Percentiles rank a stretch among this genome's conserved stretches.
These are phyloP conservation scores for Rhyacichthys aspro DNA, from an alignment of 2,797 vertebrate species.

Conservation along the genomic window DNA sequence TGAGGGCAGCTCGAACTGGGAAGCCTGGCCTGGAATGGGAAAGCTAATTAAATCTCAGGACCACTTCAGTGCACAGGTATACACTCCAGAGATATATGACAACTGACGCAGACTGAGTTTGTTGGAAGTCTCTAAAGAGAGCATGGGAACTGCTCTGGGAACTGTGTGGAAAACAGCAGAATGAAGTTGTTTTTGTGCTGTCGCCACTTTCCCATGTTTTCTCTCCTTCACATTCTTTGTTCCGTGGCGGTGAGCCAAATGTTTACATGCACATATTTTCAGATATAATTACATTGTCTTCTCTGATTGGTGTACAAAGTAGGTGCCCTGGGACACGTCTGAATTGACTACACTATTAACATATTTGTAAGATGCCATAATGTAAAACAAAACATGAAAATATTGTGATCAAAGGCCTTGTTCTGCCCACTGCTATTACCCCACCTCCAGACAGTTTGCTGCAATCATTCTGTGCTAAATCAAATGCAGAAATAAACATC, in stretches of 20 bases:
- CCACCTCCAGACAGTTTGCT: conserved; percentile 64
- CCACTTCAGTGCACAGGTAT: conserved; percentile 44
- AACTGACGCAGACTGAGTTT: conserved; percentile 24
- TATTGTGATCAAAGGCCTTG: conserved; percentile 56
- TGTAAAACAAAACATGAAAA: conserved; percentile 61
- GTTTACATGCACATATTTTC: conserved; percentile 30
- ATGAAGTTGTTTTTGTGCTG: conserved; percentile 17
- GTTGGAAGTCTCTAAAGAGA: conserved; percentile 15
- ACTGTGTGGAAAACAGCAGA: conserved; percentile 12
- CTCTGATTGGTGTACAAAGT: conserved; percentile 36
- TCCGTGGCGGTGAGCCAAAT: conserved; percentile 29
- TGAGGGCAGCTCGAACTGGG: conserved; percentile 45
- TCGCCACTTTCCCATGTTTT: conserved; percentile 1
- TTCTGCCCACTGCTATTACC: conserved; percentile 55
- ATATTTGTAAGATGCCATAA: conserved; percentile 65
- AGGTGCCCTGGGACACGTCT: conserved; percentile 33
- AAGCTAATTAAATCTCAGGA: conserved; percentile 58
- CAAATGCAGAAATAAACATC: conserved; percentile 75
- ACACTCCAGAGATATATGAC: conserved; percentile 38
- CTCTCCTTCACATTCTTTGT: conserved; percentile 3
- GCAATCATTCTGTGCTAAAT: conserved; percentile 67
- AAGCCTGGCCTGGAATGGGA: conserved; percentile 48
- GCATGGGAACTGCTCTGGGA: too few species aligned
- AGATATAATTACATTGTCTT: conserved; percentile 24
- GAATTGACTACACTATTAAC: conserved; percentile 45